Base-by-base conservation (phyloP, 2,888 invertebrate species). In the Dolichomitus sp. region DNA sequence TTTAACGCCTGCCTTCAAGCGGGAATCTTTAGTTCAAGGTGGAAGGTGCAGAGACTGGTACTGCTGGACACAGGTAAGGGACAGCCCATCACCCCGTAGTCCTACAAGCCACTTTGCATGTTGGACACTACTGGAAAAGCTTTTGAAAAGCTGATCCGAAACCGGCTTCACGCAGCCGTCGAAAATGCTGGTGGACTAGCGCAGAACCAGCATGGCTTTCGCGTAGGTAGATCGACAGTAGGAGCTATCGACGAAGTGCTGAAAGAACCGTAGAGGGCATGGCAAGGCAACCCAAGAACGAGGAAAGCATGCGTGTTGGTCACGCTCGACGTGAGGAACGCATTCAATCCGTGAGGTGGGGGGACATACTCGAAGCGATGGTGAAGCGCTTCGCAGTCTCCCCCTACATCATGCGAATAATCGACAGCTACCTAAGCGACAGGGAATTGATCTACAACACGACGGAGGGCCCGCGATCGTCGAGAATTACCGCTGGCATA, bases 401-500 rank as follows among this genome's bases (percentile, higher is more conserved):
- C 30, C 2, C 30, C 30, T 30, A 30, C 30, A 30, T 30, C 30
- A 30, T 30, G 30, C 30, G 30, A 30, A 30, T 4, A 30, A 2
- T 30, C 4, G 30, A 30, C 30, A 30, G 30, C 30, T 68, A 76
- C 23, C 17, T 77, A n/a, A 37, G 37, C 6, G 45, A 75, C 14
- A 33, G 74, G 6, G 12, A n/a, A 14, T 42, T 66, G 19, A 40
- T 66, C 14, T 69, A 69, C 4, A 61, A 66, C 0, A 73, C 59
- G n/a, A 48, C 27, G n/a, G 61, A 72, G 12, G 61, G 59, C 4
- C 65, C 7, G 14, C 9, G n/a, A 19, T 23, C 14, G 3, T 19
- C 14, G 17, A 37, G 50, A 11, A 61, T 79, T 23, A 79, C 42
- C 2, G 42, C 72, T 9, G 74, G 74, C 12, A 68, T 65, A 12